These are phyloP conservation scores for Lamellibrachia satsuma DNA, from an alignment of 2,888 invertebrate genomes.

Conservation along the genomic window DNA sequence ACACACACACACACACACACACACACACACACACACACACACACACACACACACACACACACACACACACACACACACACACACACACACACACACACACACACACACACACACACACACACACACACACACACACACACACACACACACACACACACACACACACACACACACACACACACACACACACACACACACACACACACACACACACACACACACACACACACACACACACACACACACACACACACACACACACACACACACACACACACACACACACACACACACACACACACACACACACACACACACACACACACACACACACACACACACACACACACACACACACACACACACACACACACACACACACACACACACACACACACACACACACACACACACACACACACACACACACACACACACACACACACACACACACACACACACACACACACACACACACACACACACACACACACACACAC, in stretches of 20 bases:
- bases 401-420: not conserved
- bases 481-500: not conserved
- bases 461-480: slow-evolving; percentile 1
- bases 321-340: not conserved
- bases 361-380: not conserved
- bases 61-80: not conserved
- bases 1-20: too few species aligned
- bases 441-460: slow-evolving; percentile 1
- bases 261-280: not conserved
- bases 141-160: not conserved
- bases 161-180: not conserved
- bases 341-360: not conserved
- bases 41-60: not conserved
- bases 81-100: not conserved
- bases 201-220: not conserved
- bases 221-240: not conserved
- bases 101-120: not conserved
- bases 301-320: not conserved
- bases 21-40: not conserved
- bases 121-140: not conserved
- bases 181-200: not conserved
- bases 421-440: not conserved
- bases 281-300: not conserved
- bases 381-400: not conserved
- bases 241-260: not conserved